phyloP scores from a whole-genome alignment of 1,140 invertebrate species.

The Zaprionus gabonicus region DNA sequence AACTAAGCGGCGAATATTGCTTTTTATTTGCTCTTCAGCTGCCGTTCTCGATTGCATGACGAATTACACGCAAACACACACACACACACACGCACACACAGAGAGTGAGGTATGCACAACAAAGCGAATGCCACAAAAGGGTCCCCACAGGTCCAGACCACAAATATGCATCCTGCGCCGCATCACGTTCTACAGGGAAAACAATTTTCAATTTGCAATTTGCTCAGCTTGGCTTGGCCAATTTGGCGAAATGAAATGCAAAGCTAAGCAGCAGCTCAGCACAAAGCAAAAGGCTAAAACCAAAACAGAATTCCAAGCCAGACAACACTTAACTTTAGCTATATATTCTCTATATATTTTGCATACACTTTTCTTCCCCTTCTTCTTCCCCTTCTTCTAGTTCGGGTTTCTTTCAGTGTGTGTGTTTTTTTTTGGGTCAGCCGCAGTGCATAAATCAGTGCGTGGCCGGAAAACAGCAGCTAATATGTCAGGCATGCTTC shows the following conservation, averaged over 20 bases:
- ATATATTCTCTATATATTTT: not conserved
- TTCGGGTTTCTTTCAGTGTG: constrained; percentile 1
- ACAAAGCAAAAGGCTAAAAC: not conserved
- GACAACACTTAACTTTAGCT: constrained; percentile 4
- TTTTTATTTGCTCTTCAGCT: constrained; percentile 50
- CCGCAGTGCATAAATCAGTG: constrained; percentile 70
- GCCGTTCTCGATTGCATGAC: constrained; percentile 64
- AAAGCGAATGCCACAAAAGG: constrained; percentile 43
- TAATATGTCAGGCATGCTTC: constrained; percentile 72
- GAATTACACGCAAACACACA: constrained; percentile 58
- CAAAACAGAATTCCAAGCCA: constrained; percentile 34
- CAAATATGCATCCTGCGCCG: constrained; percentile 67
- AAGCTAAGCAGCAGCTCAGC: constrained; percentile 47
- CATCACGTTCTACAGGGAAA: constrained; percentile 6
- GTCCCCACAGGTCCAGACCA: constrained; percentile 52
- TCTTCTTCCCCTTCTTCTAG: not conserved
- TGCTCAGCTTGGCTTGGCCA: constrained; percentile 30
- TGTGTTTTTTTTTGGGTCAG: constrained; percentile 64
- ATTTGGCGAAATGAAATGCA: constrained; percentile 73
- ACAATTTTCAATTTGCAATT: constrained; percentile 49
- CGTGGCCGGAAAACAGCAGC: constrained; percentile 29
- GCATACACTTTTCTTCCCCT: not conserved
- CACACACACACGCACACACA: not conserved
- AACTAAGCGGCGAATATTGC: constrained; percentile 67
- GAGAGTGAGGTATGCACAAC: constrained; percentile 29